Evolutionary conservation across 23 tunicate species (phyloP).

Genomic region (Corella eumyota): DNA sequence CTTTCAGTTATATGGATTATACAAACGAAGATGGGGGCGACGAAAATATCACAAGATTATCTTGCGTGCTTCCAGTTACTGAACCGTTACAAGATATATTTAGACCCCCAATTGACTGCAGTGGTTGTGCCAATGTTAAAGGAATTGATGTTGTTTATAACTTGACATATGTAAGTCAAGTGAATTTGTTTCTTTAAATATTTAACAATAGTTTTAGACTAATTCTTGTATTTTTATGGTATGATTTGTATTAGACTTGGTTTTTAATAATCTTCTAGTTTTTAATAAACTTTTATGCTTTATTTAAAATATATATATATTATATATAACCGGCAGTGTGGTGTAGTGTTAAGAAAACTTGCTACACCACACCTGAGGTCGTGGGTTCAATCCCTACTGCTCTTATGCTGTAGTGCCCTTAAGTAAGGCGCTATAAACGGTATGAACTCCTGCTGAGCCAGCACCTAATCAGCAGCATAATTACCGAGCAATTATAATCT

Average conservation of each 20-base stretch:
- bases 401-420: too few relatives aligned
- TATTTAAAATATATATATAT: too few relatives aligned
- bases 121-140: constrained; percentile 38
- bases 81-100: constrained; percentile 45
- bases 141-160: constrained; percentile 25
- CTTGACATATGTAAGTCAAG: constrained; percentile 39
- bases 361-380: too few relatives aligned
- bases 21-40: background rate
- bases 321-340: too few relatives aligned
- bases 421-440: too few relatives aligned
- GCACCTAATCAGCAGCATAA: too few relatives aligned
- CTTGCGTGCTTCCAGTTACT: constrained; percentile 13
- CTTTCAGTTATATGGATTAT: background rate
- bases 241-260: background rate
- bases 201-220: constrained; percentile 1
- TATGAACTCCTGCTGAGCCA: too few relatives aligned
- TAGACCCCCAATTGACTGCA: constrained; percentile 65
- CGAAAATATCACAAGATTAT: background rate
- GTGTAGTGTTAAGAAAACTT: too few relatives aligned
- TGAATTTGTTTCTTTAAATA: background rate
- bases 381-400: too few relatives aligned
- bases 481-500: too few relatives aligned
- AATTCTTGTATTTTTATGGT: background rate
- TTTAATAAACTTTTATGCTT: too few relatives aligned
- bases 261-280: background rate